Evolutionary conservation across 2,113 vertebrate genomes (phyloP), one percentile per base, ranked within the genome.

Genomic region (Tachuris rubrigastra): DNA sequence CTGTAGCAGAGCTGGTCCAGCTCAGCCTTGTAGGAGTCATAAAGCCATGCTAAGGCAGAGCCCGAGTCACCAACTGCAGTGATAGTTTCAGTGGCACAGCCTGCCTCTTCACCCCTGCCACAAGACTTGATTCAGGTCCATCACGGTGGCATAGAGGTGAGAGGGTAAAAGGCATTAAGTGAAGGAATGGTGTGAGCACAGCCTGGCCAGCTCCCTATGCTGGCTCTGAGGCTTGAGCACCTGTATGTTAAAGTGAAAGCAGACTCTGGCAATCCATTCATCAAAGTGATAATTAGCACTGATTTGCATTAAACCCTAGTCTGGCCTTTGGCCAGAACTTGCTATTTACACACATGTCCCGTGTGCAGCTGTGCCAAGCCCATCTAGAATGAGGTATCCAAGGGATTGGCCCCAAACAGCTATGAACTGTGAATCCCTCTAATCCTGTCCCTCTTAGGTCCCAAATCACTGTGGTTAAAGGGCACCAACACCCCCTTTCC

Each of bases 1-100:
- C n/a, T 31, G 7, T 4, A 0, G 25, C 71, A 79, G 14, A 73
- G 33, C 63, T 49, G 30, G 7, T 41, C n/a, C 0, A 0, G 25
- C 60, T 78, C 60, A 56, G 42, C 47, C n/a, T 37, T 35, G 8
- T 53, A 67, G 50, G 12, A 71, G 47, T 18, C 31, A 74, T 9
- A 23, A 24, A 1, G 10, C 13, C 60, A 33, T 14, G 37, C 3
- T 1, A 1, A 30, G 33, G 50, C 47, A 55, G 41, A 95, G 41
- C 25, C 37, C 2, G 0, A 47, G 13, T 30, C 59, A 52, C 12
- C 39, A 60, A 4, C 8, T 13, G 25, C 69, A 87, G 58, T 21
- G 28, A 23, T 0, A 44, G 24, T 27, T 63, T 37, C 50, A 31
- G 44, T 24, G 49, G 11, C 37, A 74, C 18, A 71, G 21, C 12